Evolutionary conservation across 2,797 vertebrate genomes (phyloP).

Genomic region (Gymnopithys bicolor): DNA sequence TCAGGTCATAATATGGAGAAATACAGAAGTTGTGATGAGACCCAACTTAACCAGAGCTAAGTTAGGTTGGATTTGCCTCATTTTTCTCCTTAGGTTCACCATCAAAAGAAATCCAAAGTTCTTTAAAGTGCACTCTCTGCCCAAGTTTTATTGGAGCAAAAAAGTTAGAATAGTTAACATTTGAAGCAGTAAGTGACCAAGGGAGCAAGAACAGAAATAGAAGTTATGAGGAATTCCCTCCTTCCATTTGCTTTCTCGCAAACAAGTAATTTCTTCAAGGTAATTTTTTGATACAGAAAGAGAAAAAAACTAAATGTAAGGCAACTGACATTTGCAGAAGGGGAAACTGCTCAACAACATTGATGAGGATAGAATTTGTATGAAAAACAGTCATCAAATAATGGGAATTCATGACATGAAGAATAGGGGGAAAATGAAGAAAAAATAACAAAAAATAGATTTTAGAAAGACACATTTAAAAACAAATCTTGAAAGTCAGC

Average conservation of each 20-base stretch:
- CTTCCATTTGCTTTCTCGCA: background rate
- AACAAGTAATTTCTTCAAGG: background rate
- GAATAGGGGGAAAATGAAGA: background rate
- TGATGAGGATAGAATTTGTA: background rate
- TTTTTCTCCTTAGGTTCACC: background rate
- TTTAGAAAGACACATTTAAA: background rate
- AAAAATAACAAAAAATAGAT: background rate
- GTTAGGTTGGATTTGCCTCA: background rate
- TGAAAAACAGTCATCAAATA: background rate
- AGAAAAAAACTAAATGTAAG: background rate
- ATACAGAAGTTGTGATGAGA: background rate
- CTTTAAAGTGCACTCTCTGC: background rate
- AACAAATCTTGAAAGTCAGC: background rate
- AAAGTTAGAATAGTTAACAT: background rate
- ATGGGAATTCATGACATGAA: background rate
- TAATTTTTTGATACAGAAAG: background rate
- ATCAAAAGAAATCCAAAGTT: background rate
- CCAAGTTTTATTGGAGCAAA: background rate
- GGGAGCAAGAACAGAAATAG: background rate
- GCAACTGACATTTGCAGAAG: background rate
- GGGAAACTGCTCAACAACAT: background rate
- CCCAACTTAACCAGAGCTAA: background rate
- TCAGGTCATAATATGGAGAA: background rate
- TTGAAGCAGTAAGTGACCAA: background rate
- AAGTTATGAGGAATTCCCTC: background rate